These are phyloP conservation scores for Cranoglanis bouderius DNA, from an alignment of 2,113 vertebrate genomes.

Conservation along the genomic window DNA sequence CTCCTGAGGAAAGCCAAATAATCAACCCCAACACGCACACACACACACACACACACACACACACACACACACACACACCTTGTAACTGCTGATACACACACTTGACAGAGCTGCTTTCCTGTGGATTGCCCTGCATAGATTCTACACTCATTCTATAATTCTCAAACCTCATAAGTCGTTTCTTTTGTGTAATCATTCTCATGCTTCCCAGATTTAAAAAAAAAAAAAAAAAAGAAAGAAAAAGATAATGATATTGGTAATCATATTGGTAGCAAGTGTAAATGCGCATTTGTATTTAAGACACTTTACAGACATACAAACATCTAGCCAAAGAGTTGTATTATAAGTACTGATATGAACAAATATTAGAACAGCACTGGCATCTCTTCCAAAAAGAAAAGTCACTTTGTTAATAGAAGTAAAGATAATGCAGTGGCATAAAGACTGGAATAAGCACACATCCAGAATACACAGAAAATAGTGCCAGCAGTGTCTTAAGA, in stretches of 20 bases:
- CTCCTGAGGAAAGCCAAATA: not conserved
- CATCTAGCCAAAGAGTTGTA: constrained; percentile 9
- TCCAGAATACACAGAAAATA: constrained; percentile 10
- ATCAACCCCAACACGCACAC: not conserved
- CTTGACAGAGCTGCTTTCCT: constrained; percentile 34
- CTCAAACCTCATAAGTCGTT: not conserved
- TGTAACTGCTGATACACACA: constrained; percentile 23
- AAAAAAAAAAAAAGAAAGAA: not conserved
- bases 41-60: not conserved
- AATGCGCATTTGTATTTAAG: constrained; percentile 12
- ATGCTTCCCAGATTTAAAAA: not conserved
- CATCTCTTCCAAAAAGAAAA: not conserved
- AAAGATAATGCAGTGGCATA: constrained; percentile 8
- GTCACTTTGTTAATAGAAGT: constrained; percentile 5
- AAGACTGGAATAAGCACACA: not conserved
- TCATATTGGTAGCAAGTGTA: not conserved
- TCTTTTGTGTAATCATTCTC: not conserved
- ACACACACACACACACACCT: constrained; percentile 16
- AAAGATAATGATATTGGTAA: not conserved
- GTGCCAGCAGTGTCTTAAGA: not conserved
- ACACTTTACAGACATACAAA: constrained; percentile 12
- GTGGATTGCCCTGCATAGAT: not conserved
- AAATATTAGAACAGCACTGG: constrained; percentile 3
- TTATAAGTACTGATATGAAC: constrained; percentile 6
- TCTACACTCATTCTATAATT: not conserved